Base-by-base conservation (phyloP, 2,797 vertebrate genomes). In the Pseudochromis fuscus region DNA sequence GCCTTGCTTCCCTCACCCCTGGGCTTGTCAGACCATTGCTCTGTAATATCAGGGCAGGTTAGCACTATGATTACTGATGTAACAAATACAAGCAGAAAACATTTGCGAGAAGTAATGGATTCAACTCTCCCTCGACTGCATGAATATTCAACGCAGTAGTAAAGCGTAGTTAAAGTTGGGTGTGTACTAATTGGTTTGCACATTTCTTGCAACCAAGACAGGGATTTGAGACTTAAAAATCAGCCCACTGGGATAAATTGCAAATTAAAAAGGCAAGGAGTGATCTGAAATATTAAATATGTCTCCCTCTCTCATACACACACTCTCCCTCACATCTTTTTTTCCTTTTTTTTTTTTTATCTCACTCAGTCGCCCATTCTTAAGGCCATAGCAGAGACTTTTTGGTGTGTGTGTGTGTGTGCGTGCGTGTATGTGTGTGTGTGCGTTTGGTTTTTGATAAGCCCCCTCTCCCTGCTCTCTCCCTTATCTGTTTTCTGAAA, bases 401-500 rank as follows among this genome's bases (percentile, higher is more conserved):
- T 40, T 57, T 52, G 10, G 5, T 63, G 28, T 55, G 37, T 52
- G 25, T 38, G 37, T 45, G 35, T 50, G 61, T n/a, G 25, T 28
- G 33, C 46, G 38, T 49, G 46, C 49, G 48, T 58, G 31, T 70
- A 42, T 33, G 33, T 67, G 48, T n/a, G n/a, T n/a, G n/a, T n/a
- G n/a, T n/a, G n/a, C n/a, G 48, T 69, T 30, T 49, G 37, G 7
- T 38, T 68, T 77, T 79, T 71, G 83, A 89, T 89, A 81, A 89
- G 77, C 40, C 28, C 57, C 55, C 23, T 75, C 68, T 56, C 38
- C 30, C 30, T 58, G 58, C 57, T 63, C 67, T 68, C 40, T 57
- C 56, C 40, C 60, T 84, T 88, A 87, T 89, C 86, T 71, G 25
- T 53, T 86, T 61, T 45, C 57, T 72, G 60, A 83, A 81, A 53